phyloP scores from a whole-genome alignment of 1,140 invertebrate genomes.

The Ceratosolen solmsi region DNA sequence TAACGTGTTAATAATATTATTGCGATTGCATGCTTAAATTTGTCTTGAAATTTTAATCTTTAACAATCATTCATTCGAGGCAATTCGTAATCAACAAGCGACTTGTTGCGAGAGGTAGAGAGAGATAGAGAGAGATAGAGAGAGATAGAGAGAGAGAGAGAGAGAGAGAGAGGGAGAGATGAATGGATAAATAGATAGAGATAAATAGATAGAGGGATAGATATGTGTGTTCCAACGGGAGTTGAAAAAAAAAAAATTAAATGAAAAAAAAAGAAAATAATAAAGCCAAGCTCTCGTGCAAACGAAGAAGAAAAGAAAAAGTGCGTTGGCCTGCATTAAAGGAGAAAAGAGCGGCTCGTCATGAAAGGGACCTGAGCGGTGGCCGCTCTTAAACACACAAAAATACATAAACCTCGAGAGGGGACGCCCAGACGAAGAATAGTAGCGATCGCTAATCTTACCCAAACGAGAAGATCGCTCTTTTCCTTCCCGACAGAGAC shows the following conservation, averaged over 20 bases:
- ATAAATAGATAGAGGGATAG: no score
- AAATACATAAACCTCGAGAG: constrained; percentile 8
- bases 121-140: neutral
- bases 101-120: no score
- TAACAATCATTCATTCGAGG: no score
- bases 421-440: neutral
- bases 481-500: constrained; percentile 49
- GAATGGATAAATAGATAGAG: no score
- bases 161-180: no score
- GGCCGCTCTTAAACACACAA: constrained; percentile 18
- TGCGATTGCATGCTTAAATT: no score
- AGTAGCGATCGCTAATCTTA: constrained; percentile 47
- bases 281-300: no score
- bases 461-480: constrained; percentile 40
- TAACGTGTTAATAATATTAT: no score
- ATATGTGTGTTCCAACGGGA: neutral
- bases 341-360: neutral
- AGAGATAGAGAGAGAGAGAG: neutral
- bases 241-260: neutral
- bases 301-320: neutral
- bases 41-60: no score
- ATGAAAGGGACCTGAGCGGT: constrained; percentile 1
- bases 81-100: no score
- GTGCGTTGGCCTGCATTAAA: neutral
- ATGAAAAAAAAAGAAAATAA: no score